Conservation (phyloP, 1,140 invertebrate genomes). For the Piezodorus guildinii region DNA sequence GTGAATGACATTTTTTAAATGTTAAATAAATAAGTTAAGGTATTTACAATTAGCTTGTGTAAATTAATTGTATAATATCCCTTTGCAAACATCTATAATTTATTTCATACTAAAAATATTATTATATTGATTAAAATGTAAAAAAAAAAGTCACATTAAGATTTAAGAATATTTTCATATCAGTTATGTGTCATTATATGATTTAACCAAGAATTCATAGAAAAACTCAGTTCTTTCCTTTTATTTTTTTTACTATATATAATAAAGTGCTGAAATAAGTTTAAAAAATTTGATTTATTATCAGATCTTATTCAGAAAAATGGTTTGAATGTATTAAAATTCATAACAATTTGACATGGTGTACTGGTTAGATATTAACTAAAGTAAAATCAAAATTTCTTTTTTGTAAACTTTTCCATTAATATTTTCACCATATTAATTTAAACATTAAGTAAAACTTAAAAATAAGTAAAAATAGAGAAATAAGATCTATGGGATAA, state of each 20-base stretch:
- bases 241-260: neutral
- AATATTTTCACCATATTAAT: too few species aligned
- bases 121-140: neutral
- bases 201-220: too few species aligned
- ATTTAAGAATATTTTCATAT: conserved; percentile 1
- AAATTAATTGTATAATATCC: conserved; percentile 4
- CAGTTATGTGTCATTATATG: neutral
- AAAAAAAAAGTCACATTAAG: neutral
- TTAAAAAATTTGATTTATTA: too few species aligned
- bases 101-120: neutral
- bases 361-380: too few species aligned
- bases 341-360: too few species aligned
- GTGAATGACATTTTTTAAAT: conserved; percentile 8
- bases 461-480: too few species aligned
- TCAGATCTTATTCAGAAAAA: too few species aligned
- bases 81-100: neutral
- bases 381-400: too few species aligned
- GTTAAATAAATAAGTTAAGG: neutral
- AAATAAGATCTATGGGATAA: too few species aligned
- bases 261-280: neutral
- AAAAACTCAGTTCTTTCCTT: neutral
- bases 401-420: too few species aligned
- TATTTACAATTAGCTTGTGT: neutral
- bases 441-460: too few species aligned
- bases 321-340: too few species aligned